These are phyloP conservation scores for Hydroisotoma schaefferi DNA, from an alignment of 2,888 invertebrate genomes.

Conservation along the genomic window DNA sequence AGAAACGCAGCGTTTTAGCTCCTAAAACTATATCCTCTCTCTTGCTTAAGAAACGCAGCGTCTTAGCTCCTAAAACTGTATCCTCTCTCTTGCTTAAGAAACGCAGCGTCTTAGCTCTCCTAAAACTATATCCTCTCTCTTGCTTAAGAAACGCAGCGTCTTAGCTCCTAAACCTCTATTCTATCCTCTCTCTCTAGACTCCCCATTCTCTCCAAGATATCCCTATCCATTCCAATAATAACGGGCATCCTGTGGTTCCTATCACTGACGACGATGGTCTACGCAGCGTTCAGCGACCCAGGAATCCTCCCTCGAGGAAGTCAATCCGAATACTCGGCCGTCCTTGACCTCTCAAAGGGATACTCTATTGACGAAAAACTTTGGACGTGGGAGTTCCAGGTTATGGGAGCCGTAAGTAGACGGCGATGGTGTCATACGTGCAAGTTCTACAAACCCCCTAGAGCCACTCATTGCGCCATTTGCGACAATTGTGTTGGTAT, in stretches of 20 bases:
- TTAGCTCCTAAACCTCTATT: neutral
- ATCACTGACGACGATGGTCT: constrained; percentile 6
- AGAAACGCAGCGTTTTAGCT: too few species aligned
- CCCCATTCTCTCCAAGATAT: neutral
- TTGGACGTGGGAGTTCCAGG: too few species aligned
- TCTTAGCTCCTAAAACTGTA: too few species aligned
- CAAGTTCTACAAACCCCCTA: constrained; percentile 13
- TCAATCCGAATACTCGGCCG: neutral
- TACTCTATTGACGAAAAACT: neutral
- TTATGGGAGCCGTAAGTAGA: neutral
- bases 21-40: too few species aligned
- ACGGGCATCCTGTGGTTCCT: neutral
- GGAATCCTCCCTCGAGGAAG: constrained; percentile 16
- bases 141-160: too few species aligned
- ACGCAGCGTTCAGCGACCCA: constrained; percentile 8
- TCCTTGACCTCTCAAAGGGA: neutral
- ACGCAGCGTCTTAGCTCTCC: too few species aligned
- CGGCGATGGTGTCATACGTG: constrained; percentile 14
- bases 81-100: too few species aligned
- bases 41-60: too few species aligned
- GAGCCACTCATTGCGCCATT: constrained; percentile 11
- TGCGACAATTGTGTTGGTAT: constrained; percentile 19
- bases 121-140: too few species aligned
- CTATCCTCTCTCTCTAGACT: neutral
- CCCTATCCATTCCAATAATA: neutral